Evolutionary conservation across 2,888 invertebrate genomes (phyloP), one percentile per base, ranked within the genome.

Genomic region (Agapostemon virescens): DNA sequence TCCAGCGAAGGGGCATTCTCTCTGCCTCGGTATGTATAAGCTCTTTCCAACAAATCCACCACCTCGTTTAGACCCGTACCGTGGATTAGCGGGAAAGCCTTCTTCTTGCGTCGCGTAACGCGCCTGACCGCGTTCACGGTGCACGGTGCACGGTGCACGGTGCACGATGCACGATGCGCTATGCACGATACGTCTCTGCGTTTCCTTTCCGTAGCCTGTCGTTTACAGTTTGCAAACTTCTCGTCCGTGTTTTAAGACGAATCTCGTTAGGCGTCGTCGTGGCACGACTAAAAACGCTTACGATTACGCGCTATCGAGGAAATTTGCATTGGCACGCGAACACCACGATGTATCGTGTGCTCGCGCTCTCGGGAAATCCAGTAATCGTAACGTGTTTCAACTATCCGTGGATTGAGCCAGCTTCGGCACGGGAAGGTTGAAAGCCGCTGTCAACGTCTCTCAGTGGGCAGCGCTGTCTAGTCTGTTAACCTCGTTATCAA

Each of bases 381-480:
- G 67, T 81, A 84, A 86, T 85, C 73, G 81, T 75, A 80, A 75
- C 78, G 75, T 76, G 82, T 79, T 73, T 58, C 61, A 74, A 68
- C 81, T 58, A 68, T 70, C 72, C 85, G 76, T 83, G 87, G 81
- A 87, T 87, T 80, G 86, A 84, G 86, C 80, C 72, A 76, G 84
- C 83, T 70, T 15, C 70, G 77, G 82, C 63, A 74, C 76, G 79
- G 86, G 79, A 88, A 90, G 90, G 91, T 92, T 92, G 92, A 92
- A 92, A 92, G 92, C 92, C 91, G 91, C 92, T 92, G 92, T 92
- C 92, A 92, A 91, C 92, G 91, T 92, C 92, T 91, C 92, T 92
- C 92, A 92, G 90, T 90, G 91, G 89, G 88, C 91, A 89, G 88
- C 90, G 89, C 86, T 92, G 90, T 90, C 91, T 90, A 89, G 89